phyloP scores from a whole-genome alignment of 2,888 invertebrate species.

The Torymus tubicola region DNA sequence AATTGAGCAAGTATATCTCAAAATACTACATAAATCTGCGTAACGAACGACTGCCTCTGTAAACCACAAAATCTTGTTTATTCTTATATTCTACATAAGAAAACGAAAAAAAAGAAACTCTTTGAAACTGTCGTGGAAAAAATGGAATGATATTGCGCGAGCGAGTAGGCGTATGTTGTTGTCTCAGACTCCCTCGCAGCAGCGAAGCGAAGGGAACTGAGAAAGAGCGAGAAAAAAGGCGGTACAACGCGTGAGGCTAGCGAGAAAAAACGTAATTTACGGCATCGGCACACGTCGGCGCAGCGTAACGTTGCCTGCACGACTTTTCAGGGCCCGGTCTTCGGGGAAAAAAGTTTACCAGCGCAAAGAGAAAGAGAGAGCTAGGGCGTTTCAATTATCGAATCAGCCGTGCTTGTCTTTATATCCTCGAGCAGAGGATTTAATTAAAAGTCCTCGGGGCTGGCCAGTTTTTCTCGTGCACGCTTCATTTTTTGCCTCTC shows the following conservation, averaged over 20 bases:
- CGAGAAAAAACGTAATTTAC: constrained; percentile 41
- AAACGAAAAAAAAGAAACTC: constrained; percentile 8
- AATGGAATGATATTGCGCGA: constrained; percentile 27
- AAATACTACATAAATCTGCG: too few relatives aligned
- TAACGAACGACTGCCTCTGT: too few relatives aligned
- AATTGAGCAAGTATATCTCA: too few relatives aligned
- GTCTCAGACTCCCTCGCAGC: too few relatives aligned
- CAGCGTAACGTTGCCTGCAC: background rate
- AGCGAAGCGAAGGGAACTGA: too few relatives aligned
- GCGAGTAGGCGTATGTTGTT: background rate
- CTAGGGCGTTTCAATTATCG: constrained; percentile 50
- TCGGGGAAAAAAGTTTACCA: constrained; percentile 33
- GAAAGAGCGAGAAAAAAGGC: constrained; percentile 6
- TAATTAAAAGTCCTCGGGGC: constrained; percentile 52
- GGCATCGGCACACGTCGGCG: constrained; percentile 9
- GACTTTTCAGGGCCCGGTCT: background rate
- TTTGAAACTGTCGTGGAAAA: background rate
- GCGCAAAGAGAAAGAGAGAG: background rate
- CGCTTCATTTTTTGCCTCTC: background rate
- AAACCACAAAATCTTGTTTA: background rate
- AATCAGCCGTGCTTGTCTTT: constrained; percentile 47
- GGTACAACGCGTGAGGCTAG: background rate
- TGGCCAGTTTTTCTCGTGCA: constrained; percentile 1
- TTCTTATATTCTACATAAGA: background rate
- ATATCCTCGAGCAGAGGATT: constrained; percentile 49